Percentiles rank a stretch among this genome's conserved stretches.
These are phyloP conservation scores for Centropristis striata DNA, from an alignment of 2,113 vertebrate species.

Conservation along the genomic window DNA sequence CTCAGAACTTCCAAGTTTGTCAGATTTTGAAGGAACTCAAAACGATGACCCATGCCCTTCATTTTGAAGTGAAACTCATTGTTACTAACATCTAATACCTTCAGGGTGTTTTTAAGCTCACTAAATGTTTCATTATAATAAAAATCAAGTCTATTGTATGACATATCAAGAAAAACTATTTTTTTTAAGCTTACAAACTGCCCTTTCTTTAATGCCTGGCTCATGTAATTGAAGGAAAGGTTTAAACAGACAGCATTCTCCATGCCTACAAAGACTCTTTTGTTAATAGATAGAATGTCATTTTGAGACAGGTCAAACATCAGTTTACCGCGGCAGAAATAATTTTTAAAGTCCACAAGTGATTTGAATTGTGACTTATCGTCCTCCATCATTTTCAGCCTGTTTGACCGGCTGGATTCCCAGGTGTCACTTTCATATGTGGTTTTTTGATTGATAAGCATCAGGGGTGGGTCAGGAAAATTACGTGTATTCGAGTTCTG, in stretches of 20 bases:
- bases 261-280: slow-evolving; percentile 80
- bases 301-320: slow-evolving; percentile 86
- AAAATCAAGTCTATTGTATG: slow-evolving; percentile 87
- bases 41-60: slow-evolving; percentile 85
- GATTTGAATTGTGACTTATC: slow-evolving; percentile 26
- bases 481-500: slow-evolving; percentile 21
- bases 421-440: not conserved
- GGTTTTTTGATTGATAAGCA: slow-evolving; percentile 22
- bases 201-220: slow-evolving; percentile 72
- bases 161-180: slow-evolving; percentile 82
- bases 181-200: slow-evolving; percentile 75
- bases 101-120: slow-evolving; percentile 81
- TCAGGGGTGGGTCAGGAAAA: slow-evolving; percentile 2
- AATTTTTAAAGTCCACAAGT: slow-evolving; percentile 53
- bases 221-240: slow-evolving; percentile 88
- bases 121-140: slow-evolving; percentile 78
- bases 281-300: slow-evolving; percentile 79
- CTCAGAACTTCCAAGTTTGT: slow-evolving; percentile 79
- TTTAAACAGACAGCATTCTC: slow-evolving; percentile 84
- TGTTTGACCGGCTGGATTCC: slow-evolving; percentile 19
- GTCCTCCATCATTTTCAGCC: not conserved
- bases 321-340: slow-evolving; percentile 57
- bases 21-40: slow-evolving; percentile 80
- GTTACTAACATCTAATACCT: slow-evolving; percentile 84
- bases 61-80: slow-evolving; percentile 87